Conservation (phyloP, 2,888 invertebrate genomes). For the Leptinotarsa tumamoca region DNA sequence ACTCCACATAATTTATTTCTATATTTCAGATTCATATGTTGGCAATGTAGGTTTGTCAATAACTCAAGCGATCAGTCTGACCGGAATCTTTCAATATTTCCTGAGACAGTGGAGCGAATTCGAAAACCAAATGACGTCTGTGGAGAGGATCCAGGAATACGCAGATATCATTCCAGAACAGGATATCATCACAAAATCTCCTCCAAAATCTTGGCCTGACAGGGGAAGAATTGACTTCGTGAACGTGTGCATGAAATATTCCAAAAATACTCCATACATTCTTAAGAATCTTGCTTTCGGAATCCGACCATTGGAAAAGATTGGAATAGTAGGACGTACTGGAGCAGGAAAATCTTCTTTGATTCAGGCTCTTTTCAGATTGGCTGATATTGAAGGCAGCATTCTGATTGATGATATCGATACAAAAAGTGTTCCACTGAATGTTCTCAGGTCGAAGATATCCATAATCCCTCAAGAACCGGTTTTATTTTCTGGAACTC, state of each 20-base stretch:
- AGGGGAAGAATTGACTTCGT: slow-evolving; percentile 77
- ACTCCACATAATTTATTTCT: background rate
- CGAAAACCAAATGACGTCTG: slow-evolving; percentile 87
- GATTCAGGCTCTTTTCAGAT: slow-evolving; percentile 82
- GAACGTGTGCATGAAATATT: slow-evolving; percentile 78
- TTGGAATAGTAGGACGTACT: slow-evolving; percentile 84
- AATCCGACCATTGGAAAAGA: slow-evolving; percentile 77
- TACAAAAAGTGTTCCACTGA: slow-evolving; percentile 76
- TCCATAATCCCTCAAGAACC: slow-evolving; percentile 91
- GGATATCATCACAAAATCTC: slow-evolving; percentile 56
- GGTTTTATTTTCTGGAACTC: slow-evolving; percentile 85
- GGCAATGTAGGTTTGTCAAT: slow-evolving; percentile 65
- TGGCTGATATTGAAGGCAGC: slow-evolving; percentile 81
- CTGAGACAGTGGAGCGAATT: slow-evolving; percentile 71
- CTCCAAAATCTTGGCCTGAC: slow-evolving; percentile 79
- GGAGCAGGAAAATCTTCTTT: slow-evolving; percentile 86
- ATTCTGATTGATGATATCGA: slow-evolving; percentile 84
- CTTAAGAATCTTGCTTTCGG: slow-evolving; percentile 77
- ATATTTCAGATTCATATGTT: slow-evolving; percentile 57
- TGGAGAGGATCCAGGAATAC: slow-evolving; percentile 77
- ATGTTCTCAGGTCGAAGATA: slow-evolving; percentile 74
- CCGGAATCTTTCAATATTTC: slow-evolving; percentile 85
- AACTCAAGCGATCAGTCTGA: slow-evolving; percentile 62
- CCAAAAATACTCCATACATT: slow-evolving; percentile 77
- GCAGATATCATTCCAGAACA: slow-evolving; percentile 68